Conservation (phyloP, 2,797 vertebrate species). For the Ctenopoma multispine region DNA sequence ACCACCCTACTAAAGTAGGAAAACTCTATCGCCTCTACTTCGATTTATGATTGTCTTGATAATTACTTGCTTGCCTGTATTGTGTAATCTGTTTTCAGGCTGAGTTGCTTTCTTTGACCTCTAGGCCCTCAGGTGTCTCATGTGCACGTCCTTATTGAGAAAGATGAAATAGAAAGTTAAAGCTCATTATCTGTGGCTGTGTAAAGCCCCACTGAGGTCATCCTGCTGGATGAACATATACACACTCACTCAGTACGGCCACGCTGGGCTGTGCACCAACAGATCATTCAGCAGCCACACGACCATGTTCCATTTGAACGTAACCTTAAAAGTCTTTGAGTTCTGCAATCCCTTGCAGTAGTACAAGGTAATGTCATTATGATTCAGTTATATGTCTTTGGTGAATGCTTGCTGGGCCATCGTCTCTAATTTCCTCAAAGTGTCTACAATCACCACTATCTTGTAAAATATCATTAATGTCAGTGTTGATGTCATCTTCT, state of each 20-base stretch:
- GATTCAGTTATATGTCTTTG: constrained; percentile 45
- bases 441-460: constrained; percentile 24
- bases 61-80: constrained; percentile 78
- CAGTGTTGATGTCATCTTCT: constrained; percentile 18
- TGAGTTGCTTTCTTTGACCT: constrained; percentile 76
- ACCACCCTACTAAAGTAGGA: constrained; percentile 47
- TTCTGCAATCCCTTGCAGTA: constrained; percentile 39
- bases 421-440: constrained; percentile 39
- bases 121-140: constrained; percentile 69
- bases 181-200: constrained; percentile 78
- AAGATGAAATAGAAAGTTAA: constrained; percentile 79
- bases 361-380: constrained; percentile 39
- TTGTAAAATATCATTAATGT: constrained; percentile 32
- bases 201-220: constrained; percentile 74
- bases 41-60: constrained; percentile 81
- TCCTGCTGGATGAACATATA: constrained; percentile 51
- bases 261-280: constrained; percentile 6
- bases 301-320: constrained; percentile 34
- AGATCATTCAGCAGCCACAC: constrained; percentile 20
- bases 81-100: constrained; percentile 78
- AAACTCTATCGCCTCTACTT: constrained; percentile 62
- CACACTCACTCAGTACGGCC: constrained; percentile 28
- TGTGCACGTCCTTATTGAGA: constrained; percentile 71
- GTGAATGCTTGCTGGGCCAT: constrained; percentile 29
- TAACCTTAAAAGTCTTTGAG: constrained; percentile 45